These are phyloP conservation scores for Proctacanthus coquilletti DNA, from an alignment of 1,140 invertebrate species.

Conservation along the genomic window DNA sequence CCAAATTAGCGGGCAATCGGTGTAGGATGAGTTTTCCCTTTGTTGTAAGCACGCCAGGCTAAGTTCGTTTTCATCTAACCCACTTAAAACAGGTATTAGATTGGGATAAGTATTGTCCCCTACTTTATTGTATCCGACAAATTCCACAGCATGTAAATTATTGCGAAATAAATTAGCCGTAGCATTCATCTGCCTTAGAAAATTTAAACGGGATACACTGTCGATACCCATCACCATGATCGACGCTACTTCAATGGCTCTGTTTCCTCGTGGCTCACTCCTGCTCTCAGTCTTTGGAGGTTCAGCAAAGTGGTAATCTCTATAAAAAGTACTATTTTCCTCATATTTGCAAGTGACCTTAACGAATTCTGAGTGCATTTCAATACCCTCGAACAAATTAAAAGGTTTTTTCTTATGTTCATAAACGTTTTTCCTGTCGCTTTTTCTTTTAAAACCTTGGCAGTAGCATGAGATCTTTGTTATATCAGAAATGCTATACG, in stretches of 20 bases:
- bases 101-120: conserved; percentile 76
- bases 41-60: conserved; percentile 39
- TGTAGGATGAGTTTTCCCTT: conserved; percentile 32
- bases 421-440: conserved; percentile 28
- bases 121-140: conserved; percentile 68
- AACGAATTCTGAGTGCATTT: conserved; percentile 41
- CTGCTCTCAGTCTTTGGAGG: conserved; percentile 11
- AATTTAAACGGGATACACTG: conserved; percentile 70
- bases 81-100: conserved; percentile 53
- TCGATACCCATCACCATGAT: conserved; percentile 76
- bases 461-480: conserved; percentile 43
- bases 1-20: conserved; percentile 67
- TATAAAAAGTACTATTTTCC: conserved; percentile 33
- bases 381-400: conserved; percentile 30
- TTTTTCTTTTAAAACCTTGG: conserved; percentile 37
- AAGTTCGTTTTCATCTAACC: conserved; percentile 42
- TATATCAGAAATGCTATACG: conserved; percentile 37
- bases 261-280: too few species aligned
- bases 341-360: conserved; percentile 39
- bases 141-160: conserved; percentile 44
- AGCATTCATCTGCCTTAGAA: conserved; percentile 63
- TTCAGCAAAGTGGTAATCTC: conserved; percentile 46
- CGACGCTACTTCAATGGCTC: too few species aligned
- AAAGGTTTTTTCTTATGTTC: conserved; percentile 26
- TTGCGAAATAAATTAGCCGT: conserved; percentile 42